Evolutionary conservation across 2,797 vertebrate genomes (phyloP).

Genomic region (Otolemur crassicaudatus): DNA sequence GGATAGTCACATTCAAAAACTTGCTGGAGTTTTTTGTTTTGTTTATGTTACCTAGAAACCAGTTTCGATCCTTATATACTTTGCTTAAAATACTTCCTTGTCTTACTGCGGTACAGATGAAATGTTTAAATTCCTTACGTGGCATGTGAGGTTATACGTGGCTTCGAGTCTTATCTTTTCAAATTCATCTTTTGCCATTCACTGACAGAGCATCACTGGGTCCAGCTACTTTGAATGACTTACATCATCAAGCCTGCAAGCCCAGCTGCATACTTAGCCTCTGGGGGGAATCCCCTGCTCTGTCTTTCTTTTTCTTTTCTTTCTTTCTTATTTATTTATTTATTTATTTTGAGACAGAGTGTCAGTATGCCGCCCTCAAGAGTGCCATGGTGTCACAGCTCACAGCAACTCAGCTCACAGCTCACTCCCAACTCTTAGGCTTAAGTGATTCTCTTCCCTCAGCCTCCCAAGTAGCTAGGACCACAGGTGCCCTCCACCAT

Average conservation of each 20-base stretch:
- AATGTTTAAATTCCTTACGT: background rate
- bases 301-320: too few species aligned
- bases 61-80: background rate
- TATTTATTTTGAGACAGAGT: too few species aligned
- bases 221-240: background rate
- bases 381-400: too few species aligned
- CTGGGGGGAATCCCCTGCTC: background rate
- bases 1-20: background rate
- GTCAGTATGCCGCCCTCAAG: too few species aligned
- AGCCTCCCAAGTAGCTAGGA: too few species aligned
- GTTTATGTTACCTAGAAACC: background rate
- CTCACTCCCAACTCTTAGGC: too few species aligned
- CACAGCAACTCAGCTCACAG: too few species aligned
- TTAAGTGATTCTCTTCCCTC: too few species aligned
- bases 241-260: background rate
- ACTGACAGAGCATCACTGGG: rapidly evolving
- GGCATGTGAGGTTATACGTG: background rate
- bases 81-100: background rate
- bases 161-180: background rate
- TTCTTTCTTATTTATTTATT: too few species aligned
- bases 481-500: too few species aligned
- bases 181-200: background rate
- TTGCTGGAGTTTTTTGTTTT: background rate
- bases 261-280: rapidly evolving
- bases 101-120: background rate